phyloP scores from a whole-genome alignment of 2,797 vertebrate genomes.

The Hemitrygon akajei region DNA sequence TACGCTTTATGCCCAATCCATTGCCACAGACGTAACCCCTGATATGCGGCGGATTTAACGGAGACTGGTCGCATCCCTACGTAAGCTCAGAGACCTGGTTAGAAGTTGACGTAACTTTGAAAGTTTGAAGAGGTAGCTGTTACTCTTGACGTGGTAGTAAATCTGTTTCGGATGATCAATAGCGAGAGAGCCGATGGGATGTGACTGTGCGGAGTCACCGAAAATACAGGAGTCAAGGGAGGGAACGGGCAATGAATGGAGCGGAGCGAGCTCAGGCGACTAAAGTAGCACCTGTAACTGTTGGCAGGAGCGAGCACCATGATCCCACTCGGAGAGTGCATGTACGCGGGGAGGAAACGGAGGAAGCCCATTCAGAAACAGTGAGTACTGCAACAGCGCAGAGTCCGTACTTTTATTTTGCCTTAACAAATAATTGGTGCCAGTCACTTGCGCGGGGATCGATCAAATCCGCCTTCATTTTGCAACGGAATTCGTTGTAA shows the following conservation, averaged over 20 bases:
- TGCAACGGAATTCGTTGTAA: not conserved
- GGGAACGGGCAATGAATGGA: not conserved
- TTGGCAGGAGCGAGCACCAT: slow-evolving; percentile 55
- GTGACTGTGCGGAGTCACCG: not conserved
- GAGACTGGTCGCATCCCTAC: not conserved
- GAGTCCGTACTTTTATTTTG: not conserved
- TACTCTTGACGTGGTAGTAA: not conserved
- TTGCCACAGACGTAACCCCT: not conserved
- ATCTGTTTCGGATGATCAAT: not conserved
- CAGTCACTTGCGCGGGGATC: not conserved
- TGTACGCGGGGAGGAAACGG: slow-evolving; percentile 88
- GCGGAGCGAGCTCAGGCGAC: not conserved
- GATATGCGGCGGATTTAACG: not conserved
- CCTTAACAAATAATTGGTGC: not conserved
- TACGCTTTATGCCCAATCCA: not conserved
- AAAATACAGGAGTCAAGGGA: too few species aligned
- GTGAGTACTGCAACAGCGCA: slow-evolving; percentile 49
- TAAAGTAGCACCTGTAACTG: slow-evolving; percentile 38
- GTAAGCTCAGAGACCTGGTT: not conserved
- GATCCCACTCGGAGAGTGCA: slow-evolving; percentile 92
- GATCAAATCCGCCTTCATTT: not conserved
- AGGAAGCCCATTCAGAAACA: slow-evolving; percentile 93
- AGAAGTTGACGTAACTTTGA: not conserved
- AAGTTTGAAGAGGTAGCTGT: not conserved
- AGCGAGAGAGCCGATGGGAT: not conserved